Evolutionary conservation across 2,888 invertebrate species (phyloP).

Genomic region (Lasioglossum villosulum): DNA sequence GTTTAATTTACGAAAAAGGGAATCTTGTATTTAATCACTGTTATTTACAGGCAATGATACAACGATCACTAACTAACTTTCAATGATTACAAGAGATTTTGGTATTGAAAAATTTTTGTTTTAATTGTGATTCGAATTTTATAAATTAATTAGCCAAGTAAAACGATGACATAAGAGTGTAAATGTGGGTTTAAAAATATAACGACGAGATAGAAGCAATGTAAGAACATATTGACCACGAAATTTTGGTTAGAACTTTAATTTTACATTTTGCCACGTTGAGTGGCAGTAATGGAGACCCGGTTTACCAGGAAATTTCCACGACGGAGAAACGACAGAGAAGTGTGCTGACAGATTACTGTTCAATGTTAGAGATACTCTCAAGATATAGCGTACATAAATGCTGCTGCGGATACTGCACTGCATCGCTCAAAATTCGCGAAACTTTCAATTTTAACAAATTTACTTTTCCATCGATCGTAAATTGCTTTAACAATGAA

Average conservation of each 20-base stretch:
- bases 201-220: background rate
- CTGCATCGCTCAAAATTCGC: background rate
- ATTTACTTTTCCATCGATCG: too few species aligned
- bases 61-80: background rate
- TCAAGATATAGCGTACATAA: constrained; percentile 28
- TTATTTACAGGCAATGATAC: background rate
- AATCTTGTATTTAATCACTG: background rate
- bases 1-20: background rate
- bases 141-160: background rate
- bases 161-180: background rate
- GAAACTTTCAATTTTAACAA: background rate
- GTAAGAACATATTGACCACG: background rate
- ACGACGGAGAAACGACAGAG: constrained; percentile 33
- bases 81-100: background rate
- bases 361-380: constrained; percentile 34
- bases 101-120: background rate
- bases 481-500: too few species aligned
- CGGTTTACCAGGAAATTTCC: constrained; percentile 45
- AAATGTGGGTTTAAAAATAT: background rate
- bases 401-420: background rate
- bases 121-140: background rate
- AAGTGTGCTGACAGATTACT: constrained; percentile 38
- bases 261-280: background rate
- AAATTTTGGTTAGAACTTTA: background rate
- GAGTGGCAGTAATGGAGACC: constrained; percentile 14